A percentile compares a stretch with the other conserved stretches of the same genome.
These are phyloP conservation scores for Pogonus chalceus DNA, from an alignment of 1,140 invertebrate species.

Conservation along the genomic window DNA sequence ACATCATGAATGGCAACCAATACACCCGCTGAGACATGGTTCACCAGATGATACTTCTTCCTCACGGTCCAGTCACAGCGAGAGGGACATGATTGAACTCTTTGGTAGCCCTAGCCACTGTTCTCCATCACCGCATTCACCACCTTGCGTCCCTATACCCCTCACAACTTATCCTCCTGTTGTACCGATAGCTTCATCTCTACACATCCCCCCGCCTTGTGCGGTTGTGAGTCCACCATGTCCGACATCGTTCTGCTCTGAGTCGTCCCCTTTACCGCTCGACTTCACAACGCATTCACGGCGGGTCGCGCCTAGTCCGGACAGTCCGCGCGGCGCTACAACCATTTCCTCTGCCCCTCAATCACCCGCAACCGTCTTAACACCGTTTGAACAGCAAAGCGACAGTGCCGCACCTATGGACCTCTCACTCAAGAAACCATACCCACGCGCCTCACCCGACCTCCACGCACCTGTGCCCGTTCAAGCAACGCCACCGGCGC, in stretches of 20 bases:
- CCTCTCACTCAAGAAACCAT: slow-evolving; percentile 33
- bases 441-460: slow-evolving; percentile 32
- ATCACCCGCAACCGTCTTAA: slow-evolving; percentile 20
- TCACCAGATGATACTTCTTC: slow-evolving; percentile 6
- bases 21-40: background rate
- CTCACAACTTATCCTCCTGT: too few relatives aligned
- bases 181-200: slow-evolving; percentile 21
- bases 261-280: slow-evolving; percentile 26
- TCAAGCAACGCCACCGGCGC: slow-evolving; percentile 29
- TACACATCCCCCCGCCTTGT: slow-evolving; percentile 14
- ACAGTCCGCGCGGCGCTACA: slow-evolving; percentile 13
- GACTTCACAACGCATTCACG: slow-evolving; percentile 26
- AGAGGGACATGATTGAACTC: slow-evolving; percentile 18
- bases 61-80: slow-evolving; percentile 18
- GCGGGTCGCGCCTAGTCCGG: slow-evolving; percentile 19
- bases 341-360: slow-evolving; percentile 14
- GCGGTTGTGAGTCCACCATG: background rate
- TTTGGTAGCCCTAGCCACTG: background rate
- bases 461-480: slow-evolving; percentile 32
- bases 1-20: slow-evolving; percentile 12
- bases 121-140: background rate
- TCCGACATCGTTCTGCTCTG: slow-evolving; percentile 22
- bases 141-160: background rate
- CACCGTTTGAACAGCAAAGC: slow-evolving; percentile 21
- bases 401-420: slow-evolving; percentile 29